Percentiles rank a stretch among this genome's conserved stretches.
Conservation (phyloP, 1,140 invertebrate species). For the Hestina assimilis region DNA sequence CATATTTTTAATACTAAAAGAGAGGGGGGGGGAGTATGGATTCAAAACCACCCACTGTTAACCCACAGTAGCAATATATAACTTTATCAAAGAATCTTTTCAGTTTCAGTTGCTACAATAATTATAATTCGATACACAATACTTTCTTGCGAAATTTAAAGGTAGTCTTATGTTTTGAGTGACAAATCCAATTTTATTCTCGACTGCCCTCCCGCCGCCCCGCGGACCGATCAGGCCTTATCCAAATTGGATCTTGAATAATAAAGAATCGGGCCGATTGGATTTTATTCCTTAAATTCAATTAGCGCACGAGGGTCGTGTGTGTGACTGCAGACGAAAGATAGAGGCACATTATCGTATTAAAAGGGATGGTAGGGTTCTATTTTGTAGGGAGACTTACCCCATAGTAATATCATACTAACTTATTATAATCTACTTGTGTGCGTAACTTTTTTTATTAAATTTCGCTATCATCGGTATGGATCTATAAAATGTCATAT, state of each 20-base stretch:
- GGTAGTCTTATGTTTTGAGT: slow-evolving; percentile 77
- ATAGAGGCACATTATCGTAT: slow-evolving; percentile 75
- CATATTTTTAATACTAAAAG: too few relatives aligned
- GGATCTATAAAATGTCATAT: too few relatives aligned
- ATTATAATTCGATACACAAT: slow-evolving; percentile 43
- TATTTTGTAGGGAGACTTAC: slow-evolving; percentile 35
- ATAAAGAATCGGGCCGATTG: slow-evolving; percentile 80
- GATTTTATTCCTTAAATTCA: slow-evolving; percentile 80
- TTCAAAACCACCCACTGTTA: too few relatives aligned
- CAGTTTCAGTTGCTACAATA: not conserved
- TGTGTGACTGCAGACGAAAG: slow-evolving; percentile 74
- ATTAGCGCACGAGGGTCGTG: slow-evolving; percentile 75
- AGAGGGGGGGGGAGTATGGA: too few relatives aligned
- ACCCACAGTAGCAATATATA: too few relatives aligned
- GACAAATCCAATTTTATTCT: slow-evolving; percentile 78
- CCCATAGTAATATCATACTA: slow-evolving; percentile 20
- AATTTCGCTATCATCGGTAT: too few relatives aligned
- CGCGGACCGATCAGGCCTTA: slow-evolving; percentile 77
- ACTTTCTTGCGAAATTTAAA: slow-evolving; percentile 56
- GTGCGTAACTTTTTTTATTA: slow-evolving; percentile 2
- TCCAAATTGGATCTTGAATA: slow-evolving; percentile 80
- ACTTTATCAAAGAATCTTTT: too few relatives aligned
- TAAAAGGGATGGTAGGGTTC: slow-evolving; percentile 64
- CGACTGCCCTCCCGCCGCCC: slow-evolving; percentile 62
- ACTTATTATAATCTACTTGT: slow-evolving; percentile 15